phyloP scores from a whole-genome alignment of 2,888 invertebrate genomes.

The Cheilosia grossa region DNA sequence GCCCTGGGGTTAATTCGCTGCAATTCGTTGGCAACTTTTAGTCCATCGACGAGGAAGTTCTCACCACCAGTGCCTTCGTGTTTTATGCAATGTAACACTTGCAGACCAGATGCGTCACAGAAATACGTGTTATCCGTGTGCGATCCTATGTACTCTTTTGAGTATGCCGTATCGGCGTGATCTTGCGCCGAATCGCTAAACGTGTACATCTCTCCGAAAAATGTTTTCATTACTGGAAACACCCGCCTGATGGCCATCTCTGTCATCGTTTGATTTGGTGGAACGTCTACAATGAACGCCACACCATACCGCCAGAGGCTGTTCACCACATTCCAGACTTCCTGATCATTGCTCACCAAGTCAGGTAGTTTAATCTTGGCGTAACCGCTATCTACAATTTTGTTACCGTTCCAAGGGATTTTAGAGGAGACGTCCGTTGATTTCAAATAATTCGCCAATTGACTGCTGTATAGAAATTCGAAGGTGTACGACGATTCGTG shows the following conservation, averaged over 20 bases:
- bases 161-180: slow-evolving; percentile 90
- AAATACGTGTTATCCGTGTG: slow-evolving; percentile 93
- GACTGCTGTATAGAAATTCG: slow-evolving; percentile 83
- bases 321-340: slow-evolving; percentile 84
- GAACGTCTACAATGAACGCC: slow-evolving; percentile 81
- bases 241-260: slow-evolving; percentile 84
- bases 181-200: slow-evolving; percentile 85
- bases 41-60: slow-evolving; percentile 90
- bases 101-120: slow-evolving; percentile 88
- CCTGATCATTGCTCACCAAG: slow-evolving; percentile 84
- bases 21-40: slow-evolving; percentile 86
- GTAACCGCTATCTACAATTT: slow-evolving; percentile 82
- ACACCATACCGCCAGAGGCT: slow-evolving; percentile 81
- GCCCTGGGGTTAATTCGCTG: slow-evolving; percentile 84
- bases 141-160: slow-evolving; percentile 86
- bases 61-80: slow-evolving; percentile 88
- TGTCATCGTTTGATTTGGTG: slow-evolving; percentile 80
- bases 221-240: slow-evolving; percentile 87
- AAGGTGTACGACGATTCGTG: slow-evolving; percentile 85
- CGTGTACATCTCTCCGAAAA: slow-evolving; percentile 90
- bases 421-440: slow-evolving; percentile 77
- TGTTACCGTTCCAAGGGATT: slow-evolving; percentile 84
- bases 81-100: slow-evolving; percentile 86
- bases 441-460: slow-evolving; percentile 77
- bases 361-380: slow-evolving; percentile 83